Percentiles rank a stretch among this genome's conserved stretches.
Evolutionary conservation across 2,888 invertebrate species (phyloP).

Genomic region (Ectropis crepuscularia): DNA sequence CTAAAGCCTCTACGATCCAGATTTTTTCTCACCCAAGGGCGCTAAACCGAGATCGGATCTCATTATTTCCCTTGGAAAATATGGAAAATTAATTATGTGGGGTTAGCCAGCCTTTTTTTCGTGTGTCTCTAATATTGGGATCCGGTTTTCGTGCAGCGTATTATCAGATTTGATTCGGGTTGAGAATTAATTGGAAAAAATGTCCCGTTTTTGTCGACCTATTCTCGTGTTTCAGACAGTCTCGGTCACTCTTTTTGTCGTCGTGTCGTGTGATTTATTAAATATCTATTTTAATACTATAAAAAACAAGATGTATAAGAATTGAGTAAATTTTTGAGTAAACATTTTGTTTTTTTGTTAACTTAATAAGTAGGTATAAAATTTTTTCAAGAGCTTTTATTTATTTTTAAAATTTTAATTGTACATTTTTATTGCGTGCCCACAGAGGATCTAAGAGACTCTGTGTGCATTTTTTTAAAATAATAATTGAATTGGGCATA

Average conservation of each 20-base stretch:
- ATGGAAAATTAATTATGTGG: constrained; percentile 75
- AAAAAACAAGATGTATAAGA: not conserved
- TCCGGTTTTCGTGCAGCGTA: constrained; percentile 25
- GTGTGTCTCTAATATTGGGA: constrained; percentile 41
- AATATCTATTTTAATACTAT: no score
- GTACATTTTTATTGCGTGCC: not conserved
- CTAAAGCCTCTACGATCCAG: constrained; percentile 74
- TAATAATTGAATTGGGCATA: not conserved
- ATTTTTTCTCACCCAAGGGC: constrained; percentile 60
- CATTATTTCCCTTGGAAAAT: constrained; percentile 70
- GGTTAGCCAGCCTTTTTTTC: constrained; percentile 53
- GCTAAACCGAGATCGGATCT: constrained; percentile 63
- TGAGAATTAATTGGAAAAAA: constrained; percentile 29
- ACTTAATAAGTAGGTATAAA: no score
- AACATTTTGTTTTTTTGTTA: no score
- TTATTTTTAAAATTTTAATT: no score
- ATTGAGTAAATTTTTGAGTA: not conserved
- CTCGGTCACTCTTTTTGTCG: not conserved
- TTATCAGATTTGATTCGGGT: constrained; percentile 32
- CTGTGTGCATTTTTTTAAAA: not conserved
- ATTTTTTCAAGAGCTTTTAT: no score
- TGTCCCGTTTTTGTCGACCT: not conserved
- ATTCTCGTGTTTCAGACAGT: not conserved
- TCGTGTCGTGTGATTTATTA: no score
- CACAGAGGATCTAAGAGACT: not conserved